phyloP scores from a whole-genome alignment of 2,888 invertebrate species.

The Drosophila subsilvestris region DNA sequence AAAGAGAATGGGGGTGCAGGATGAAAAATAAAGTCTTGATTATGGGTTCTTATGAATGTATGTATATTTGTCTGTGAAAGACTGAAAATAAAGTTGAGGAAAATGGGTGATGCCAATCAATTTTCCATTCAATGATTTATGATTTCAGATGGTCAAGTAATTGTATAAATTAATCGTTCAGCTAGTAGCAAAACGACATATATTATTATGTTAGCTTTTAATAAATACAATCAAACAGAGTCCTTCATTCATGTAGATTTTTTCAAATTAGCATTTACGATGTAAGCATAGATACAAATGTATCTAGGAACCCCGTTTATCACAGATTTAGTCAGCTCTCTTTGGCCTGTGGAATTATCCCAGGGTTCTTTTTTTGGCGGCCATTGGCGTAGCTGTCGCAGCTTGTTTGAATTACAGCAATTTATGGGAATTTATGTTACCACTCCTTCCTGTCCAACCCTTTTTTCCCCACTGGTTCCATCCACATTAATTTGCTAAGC shows the following conservation, averaged over 20 bases:
- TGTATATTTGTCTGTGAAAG: background rate
- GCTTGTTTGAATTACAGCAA: conserved; percentile 58
- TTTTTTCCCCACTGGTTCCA: background rate
- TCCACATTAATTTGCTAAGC: conserved; percentile 67
- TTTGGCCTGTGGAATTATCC: background rate
- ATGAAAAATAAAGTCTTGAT: background rate
- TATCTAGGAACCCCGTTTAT: background rate
- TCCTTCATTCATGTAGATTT: background rate
- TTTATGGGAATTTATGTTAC: conserved; percentile 51
- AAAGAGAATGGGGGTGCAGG: background rate
- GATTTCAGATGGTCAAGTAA: too few relatives aligned
- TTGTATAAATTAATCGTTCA: background rate
- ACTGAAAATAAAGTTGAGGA: too few relatives aligned
- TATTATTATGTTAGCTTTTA: background rate
- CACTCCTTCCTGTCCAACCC: conserved; percentile 1
- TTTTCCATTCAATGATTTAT: background rate
- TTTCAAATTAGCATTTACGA: background rate
- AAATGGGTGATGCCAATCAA: too few relatives aligned
- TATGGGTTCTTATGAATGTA: background rate
- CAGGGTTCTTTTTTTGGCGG: background rate
- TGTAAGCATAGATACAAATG: background rate
- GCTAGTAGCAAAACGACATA: too few relatives aligned
- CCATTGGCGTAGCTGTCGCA: conserved; percentile 36
- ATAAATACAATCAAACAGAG: background rate
- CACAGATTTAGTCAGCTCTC: background rate